Base-by-base conservation (phyloP, 2,888 invertebrate species). In the Theretra japonica region DNA sequence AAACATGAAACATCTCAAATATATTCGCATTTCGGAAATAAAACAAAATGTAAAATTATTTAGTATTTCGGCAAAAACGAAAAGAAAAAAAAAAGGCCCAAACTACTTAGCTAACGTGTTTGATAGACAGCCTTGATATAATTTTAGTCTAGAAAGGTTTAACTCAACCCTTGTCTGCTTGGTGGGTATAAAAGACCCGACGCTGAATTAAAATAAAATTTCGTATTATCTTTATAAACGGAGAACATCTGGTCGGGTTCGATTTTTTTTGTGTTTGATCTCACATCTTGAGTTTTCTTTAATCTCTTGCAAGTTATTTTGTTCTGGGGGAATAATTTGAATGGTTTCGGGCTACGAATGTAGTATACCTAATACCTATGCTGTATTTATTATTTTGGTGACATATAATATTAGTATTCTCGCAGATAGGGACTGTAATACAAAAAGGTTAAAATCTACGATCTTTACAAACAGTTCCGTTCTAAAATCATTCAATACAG, bases 91-190 rank as follows among this genome's bases (percentile, higher is more conserved):
- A 58, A 58, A 62, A 41, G n/a, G 21, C 62, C 33, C 11, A 33
- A 41, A 41, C 23, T 21, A 21, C 5, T 19, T 19, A 30, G 1
- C 62, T 41, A 62, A 62, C 11, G 19, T 19, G 62, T 62, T 33
- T 33, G 33, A 60, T 4, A 62, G 33, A 62, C 41, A 11, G 21
- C 41, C 62, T 62, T 41, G 11, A 62, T n/a, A 62, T 62, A 62
- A 62, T 62, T 62, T 62, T 15, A 33, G 62, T 15, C 41, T 41
- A 62, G 62, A 62, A 62, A 62, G 62, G 62, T 21, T 62, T 33
- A 33, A 62, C 41, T 41, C 15, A 62, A 62, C 62, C 62, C 62
- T 41, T 62, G 62, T 62, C 62, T 41, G 33, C 33, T 59, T 8
- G 8, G 7, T 60, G 62, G 33, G 21, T 62, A 21, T 21, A 21